Evolutionary conservation across 2,888 invertebrate genomes (phyloP).

Genomic region (Fragum fragum): DNA sequence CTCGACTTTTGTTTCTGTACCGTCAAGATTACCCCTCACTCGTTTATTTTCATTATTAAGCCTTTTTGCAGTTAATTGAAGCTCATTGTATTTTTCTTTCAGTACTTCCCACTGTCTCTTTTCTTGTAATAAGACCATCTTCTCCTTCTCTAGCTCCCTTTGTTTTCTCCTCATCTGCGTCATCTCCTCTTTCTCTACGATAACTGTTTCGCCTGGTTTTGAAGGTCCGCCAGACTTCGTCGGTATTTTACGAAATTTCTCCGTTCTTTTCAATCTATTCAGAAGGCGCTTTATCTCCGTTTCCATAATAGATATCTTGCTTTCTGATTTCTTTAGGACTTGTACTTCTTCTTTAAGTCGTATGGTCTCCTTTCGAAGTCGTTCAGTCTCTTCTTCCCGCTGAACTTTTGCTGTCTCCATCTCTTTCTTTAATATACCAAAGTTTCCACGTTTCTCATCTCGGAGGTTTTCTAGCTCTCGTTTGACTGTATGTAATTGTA

Average conservation of each 20-base stretch:
- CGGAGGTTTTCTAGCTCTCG: slow-evolving; percentile 55
- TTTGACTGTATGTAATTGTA: slow-evolving; percentile 48
- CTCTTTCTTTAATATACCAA: slow-evolving; percentile 50
- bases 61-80: slow-evolving; percentile 50
- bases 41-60: slow-evolving; percentile 59
- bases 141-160: slow-evolving; percentile 54
- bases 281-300: slow-evolving; percentile 57
- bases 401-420: slow-evolving; percentile 57
- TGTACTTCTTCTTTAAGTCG: slow-evolving; percentile 55
- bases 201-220: slow-evolving; percentile 3
- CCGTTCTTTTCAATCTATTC: slow-evolving; percentile 56
- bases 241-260: slow-evolving; percentile 44
- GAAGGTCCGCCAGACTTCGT: not conserved
- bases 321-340: slow-evolving; percentile 59
- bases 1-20: slow-evolving; percentile 48
- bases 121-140: slow-evolving; percentile 61
- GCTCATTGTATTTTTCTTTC: slow-evolving; percentile 53
- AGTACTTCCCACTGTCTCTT: slow-evolving; percentile 62
- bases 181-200: slow-evolving; percentile 31
- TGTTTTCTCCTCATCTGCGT: slow-evolving; percentile 52
- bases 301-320: slow-evolving; percentile 64
- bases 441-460: slow-evolving; percentile 53
- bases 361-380: slow-evolving; percentile 56
- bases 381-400: slow-evolving; percentile 56
- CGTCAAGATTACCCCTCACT: slow-evolving; percentile 57